phyloP scores from a whole-genome alignment of 2,797 vertebrate species.

The Poeciliopsis infans region DNA sequence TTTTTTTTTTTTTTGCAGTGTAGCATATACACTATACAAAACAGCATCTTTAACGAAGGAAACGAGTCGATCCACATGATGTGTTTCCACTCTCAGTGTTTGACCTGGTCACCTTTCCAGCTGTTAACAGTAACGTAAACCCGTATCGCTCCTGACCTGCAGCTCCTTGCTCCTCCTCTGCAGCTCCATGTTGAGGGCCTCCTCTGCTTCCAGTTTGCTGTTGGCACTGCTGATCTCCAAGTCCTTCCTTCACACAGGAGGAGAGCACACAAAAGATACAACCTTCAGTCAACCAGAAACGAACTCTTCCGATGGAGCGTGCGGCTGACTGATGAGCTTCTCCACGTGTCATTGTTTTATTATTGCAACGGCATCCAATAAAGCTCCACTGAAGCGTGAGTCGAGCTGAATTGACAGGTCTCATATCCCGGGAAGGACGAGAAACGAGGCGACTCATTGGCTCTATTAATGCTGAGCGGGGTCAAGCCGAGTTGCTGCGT shows the following conservation, averaged over 20 bases:
- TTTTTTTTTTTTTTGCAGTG: too few species aligned
- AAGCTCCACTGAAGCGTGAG: slow-evolving; percentile 15
- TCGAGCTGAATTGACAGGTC: slow-evolving; percentile 38
- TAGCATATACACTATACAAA: not conserved
- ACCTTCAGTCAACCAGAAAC: not conserved
- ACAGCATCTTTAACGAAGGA: not conserved
- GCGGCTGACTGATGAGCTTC: not conserved
- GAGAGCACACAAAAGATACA: slow-evolving; percentile 1
- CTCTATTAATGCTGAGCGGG: slow-evolving; percentile 14
- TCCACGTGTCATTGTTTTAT: not conserved
- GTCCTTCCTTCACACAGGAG: slow-evolving; percentile 75
- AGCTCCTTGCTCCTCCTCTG: slow-evolving; percentile 80
- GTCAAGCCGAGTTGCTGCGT: slow-evolving; percentile 12
- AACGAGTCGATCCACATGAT: not conserved
- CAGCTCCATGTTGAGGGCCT: slow-evolving; percentile 70
- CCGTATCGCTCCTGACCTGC: slow-evolving; percentile 71
- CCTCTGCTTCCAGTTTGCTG: slow-evolving; percentile 79
- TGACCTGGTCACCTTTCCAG: not conserved
- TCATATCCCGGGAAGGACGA: slow-evolving; percentile 28
- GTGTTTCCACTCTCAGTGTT: not conserved
- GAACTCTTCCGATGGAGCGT: not conserved
- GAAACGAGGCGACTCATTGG: slow-evolving; percentile 45
- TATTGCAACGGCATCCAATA: slow-evolving; percentile 7
- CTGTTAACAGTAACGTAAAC: not conserved
- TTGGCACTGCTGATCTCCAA: slow-evolving; percentile 78